Evolutionary conservation across 1,140 invertebrate species (phyloP).

Genomic region (Drosophila bifasciata): DNA sequence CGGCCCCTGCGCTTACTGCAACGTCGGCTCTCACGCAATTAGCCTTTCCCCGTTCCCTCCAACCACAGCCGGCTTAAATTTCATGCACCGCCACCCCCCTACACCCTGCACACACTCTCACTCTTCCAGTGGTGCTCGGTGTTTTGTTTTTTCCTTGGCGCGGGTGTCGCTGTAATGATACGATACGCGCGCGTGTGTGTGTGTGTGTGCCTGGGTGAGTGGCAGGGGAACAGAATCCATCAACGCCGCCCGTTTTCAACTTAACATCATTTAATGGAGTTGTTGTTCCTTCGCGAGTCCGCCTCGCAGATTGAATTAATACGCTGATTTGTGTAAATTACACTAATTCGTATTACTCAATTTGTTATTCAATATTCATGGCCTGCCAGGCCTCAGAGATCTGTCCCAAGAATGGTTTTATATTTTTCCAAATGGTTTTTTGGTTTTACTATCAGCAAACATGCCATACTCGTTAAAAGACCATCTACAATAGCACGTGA

Average conservation of each 20-base stretch:
- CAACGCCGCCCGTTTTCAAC: slow-evolving; percentile 60
- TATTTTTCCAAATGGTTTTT: slow-evolving; percentile 51
- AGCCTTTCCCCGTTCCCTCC: slow-evolving; percentile 16
- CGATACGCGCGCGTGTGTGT: slow-evolving; percentile 2
- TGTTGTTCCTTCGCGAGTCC: slow-evolving; percentile 51
- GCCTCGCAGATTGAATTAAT: slow-evolving; percentile 76
- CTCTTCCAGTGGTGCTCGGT: slow-evolving; percentile 7
- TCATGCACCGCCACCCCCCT: not conserved
- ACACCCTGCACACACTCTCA: too few relatives aligned
- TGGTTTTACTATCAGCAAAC: not conserved
- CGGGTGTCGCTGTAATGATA: slow-evolving; percentile 56
- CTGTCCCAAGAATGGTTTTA: slow-evolving; percentile 33
- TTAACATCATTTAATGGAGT: slow-evolving; percentile 78
- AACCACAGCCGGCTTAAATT: slow-evolving; percentile 33
- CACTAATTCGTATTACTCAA: slow-evolving; percentile 81
- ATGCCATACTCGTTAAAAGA: not conserved
- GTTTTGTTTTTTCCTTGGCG: slow-evolving; percentile 7
- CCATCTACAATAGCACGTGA: slow-evolving; percentile 28
- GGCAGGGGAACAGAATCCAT: slow-evolving; percentile 35
- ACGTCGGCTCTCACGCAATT: slow-evolving; percentile 53
- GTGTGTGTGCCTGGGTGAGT: slow-evolving; percentile 23
- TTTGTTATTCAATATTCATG: slow-evolving; percentile 78
- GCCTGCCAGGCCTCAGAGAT: slow-evolving; percentile 21
- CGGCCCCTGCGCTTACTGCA: slow-evolving; percentile 49
- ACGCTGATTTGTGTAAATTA: slow-evolving; percentile 79